Evolutionary conservation across 2,797 vertebrate species (phyloP).

Genomic region (Gallinago nigripennis): DNA sequence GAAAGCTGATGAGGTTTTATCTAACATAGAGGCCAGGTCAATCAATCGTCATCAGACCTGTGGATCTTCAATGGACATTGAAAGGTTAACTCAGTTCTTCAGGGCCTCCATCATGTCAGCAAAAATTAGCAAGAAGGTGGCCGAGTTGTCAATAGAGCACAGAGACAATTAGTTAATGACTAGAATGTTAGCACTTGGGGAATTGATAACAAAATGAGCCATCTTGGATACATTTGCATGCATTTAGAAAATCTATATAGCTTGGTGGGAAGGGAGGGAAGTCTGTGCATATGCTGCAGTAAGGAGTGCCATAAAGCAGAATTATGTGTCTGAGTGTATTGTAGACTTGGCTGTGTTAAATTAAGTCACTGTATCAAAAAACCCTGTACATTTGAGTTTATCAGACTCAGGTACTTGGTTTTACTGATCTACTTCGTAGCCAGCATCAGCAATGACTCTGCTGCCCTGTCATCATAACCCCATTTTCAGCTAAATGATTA

Average conservation of each 20-base stretch:
- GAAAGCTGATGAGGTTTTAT: constrained; percentile 96
- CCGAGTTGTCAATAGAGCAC: constrained; percentile 90
- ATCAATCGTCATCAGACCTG: constrained; percentile 92
- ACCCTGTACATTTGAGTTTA: neutral
- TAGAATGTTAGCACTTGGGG: constrained; percentile 84
- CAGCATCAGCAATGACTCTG: neutral
- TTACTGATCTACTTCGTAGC: constrained; percentile 6
- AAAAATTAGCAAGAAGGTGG: constrained; percentile 92
- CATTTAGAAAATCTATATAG: constrained; percentile 89
- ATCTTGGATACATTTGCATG: constrained; percentile 89
- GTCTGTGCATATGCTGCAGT: constrained; percentile 6
- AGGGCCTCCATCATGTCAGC: constrained; percentile 90
- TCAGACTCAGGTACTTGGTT: constrained; percentile 2
- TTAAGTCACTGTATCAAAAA: neutral
- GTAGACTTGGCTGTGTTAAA: neutral
- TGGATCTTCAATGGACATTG: constrained; percentile 86
- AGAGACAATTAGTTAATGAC: constrained; percentile 98
- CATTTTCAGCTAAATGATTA: constrained; percentile 57
- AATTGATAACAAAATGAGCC: constrained; percentile 90
- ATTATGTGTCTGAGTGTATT: neutral
- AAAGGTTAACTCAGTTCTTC: constrained; percentile 94
- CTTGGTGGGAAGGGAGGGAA: neutral
- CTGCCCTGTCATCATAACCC: constrained; percentile 52
- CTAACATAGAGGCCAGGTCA: constrained; percentile 89
- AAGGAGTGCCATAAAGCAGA: constrained; percentile 14